phyloP scores from a whole-genome alignment of 2,888 invertebrate genomes.

The Xanthia togata region DNA sequence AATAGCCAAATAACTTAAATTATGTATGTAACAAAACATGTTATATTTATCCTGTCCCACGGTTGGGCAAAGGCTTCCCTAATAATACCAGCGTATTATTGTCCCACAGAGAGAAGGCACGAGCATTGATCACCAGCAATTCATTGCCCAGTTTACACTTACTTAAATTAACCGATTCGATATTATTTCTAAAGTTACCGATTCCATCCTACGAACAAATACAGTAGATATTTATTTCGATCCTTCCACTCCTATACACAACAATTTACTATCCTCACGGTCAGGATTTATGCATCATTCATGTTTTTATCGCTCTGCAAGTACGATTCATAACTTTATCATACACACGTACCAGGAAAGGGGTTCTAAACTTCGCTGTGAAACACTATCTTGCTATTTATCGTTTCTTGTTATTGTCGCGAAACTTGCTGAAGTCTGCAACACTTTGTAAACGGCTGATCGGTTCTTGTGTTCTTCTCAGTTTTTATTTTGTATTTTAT shows the following conservation, averaged over 20 bases:
- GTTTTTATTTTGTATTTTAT: slow-evolving; percentile 2
- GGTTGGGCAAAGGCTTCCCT: background rate
- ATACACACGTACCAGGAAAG: slow-evolving; percentile 54
- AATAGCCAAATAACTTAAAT: background rate
- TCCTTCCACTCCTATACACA: slow-evolving; percentile 31
- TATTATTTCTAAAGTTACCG: background rate
- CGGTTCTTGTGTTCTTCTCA: background rate
- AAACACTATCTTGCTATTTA: slow-evolving; percentile 60
- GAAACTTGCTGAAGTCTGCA: slow-evolving; percentile 48
- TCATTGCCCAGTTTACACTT: background rate
- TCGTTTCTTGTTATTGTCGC: slow-evolving; percentile 56
- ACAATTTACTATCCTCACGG: slow-evolving; percentile 47
- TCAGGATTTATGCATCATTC: slow-evolving; percentile 56
- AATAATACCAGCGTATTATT: background rate
- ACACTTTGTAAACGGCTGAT: slow-evolving; percentile 40
- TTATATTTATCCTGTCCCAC: background rate
- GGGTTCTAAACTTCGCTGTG: slow-evolving; percentile 45
- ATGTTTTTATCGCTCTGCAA: slow-evolving; percentile 55
- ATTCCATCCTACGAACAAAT: background rate
- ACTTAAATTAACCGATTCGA: background rate
- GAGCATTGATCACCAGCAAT: background rate
- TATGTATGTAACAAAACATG: background rate
- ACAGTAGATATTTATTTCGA: slow-evolving; percentile 25
- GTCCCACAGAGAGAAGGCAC: background rate
- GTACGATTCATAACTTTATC: slow-evolving; percentile 61